phyloP scores from a whole-genome alignment of 1,140 invertebrate genomes.

The Solen grandis region DNA sequence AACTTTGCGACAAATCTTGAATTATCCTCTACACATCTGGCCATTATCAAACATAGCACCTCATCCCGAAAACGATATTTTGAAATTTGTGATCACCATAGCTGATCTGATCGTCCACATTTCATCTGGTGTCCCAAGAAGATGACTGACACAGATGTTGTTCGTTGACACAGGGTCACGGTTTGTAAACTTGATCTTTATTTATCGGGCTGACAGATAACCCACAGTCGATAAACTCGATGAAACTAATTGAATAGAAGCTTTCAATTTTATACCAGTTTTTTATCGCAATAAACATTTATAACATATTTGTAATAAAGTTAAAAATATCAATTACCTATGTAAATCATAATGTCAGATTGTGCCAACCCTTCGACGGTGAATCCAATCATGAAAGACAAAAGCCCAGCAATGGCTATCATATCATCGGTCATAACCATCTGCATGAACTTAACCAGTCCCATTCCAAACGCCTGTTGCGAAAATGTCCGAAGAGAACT shows the following conservation, averaged over 20 bases:
- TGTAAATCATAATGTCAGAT: slow-evolving; percentile 27
- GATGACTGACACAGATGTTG: background rate
- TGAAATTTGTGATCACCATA: too few relatives aligned
- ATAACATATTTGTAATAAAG: too few relatives aligned
- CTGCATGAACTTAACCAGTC: slow-evolving; percentile 34
- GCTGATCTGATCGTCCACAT: too few relatives aligned
- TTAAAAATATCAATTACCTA: slow-evolving; percentile 36
- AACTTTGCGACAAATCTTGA: too few relatives aligned
- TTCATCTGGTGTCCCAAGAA: too few relatives aligned
- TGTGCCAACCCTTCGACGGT: slow-evolving; percentile 25
- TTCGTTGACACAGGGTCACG: background rate
- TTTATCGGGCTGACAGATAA: background rate
- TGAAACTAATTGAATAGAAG: background rate
- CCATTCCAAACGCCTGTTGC: slow-evolving; percentile 39
- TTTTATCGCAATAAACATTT: background rate
- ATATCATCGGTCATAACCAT: slow-evolving; percentile 36
- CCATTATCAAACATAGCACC: too few relatives aligned
- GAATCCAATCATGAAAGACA: background rate
- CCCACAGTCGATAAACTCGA: background rate
- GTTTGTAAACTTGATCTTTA: background rate
- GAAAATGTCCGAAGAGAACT: background rate
- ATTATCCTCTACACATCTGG: too few relatives aligned
- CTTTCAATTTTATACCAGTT: background rate
- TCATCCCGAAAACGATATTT: too few relatives aligned
- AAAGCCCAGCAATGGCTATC: slow-evolving; percentile 26